Evolutionary conservation across 2,113 vertebrate genomes (phyloP), one percentile per base, ranked within the genome.

Genomic region (Isichthys henryi): DNA sequence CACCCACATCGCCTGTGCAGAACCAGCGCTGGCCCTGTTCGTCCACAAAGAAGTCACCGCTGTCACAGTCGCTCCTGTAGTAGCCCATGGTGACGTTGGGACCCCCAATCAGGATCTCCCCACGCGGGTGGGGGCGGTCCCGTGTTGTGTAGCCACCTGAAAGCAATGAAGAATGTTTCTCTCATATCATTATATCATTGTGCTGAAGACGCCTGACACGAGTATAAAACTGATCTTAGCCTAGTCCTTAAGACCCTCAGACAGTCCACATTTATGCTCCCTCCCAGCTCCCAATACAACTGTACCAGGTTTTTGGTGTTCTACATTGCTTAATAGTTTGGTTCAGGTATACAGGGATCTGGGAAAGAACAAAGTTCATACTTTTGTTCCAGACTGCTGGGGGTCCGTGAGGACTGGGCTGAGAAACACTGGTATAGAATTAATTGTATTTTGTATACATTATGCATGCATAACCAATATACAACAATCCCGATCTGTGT

Each of bases 1-100:
- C 98, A 48, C 98, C 98, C 11, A 99, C 96, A 84, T 99, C 98
- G 35, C 98, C 98, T 2, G 98, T 99, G 89, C 97, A 98, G 94
- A 99, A 99, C 98, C 98, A 99, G 27, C 97, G 95, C 94, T 99
- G 98, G 1, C 97, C 98, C 0, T 94, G 96, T 84, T 97, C 96
- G 82, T 99, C 98, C 66, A 95, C 86, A 83, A 95, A 96, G 90
- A 97, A 99, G 92, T 99, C 98, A 87, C 97, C 95, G 50, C 93
- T 92, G 10, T 96, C 90, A 93, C 96, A 93, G 74, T 97, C 96
- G 0, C 96, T 95, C 92, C 95, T 96, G 91, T 97, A 99, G 94
- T 99, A 99, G 8, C 98, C 98, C 96, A 97, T 95, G 2, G 98
- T 97, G 86, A 99, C 97, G 0, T 99, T 99, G 19, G 97, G 97